phyloP scores from a whole-genome alignment of 2,113 vertebrate species.

The Todiramphus saurophagus region DNA sequence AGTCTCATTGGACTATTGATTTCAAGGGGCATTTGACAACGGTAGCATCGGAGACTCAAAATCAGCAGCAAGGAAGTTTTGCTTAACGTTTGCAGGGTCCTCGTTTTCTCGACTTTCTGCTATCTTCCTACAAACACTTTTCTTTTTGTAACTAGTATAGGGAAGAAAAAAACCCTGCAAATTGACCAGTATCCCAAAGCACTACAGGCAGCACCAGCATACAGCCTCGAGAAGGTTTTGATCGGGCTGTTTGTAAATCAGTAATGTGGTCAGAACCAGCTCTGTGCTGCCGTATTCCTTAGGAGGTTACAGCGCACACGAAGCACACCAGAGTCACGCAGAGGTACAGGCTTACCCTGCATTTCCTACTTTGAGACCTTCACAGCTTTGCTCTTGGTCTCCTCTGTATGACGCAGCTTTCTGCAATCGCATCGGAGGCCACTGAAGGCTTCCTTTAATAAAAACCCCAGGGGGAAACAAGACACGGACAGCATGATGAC shows the following conservation, averaged over 20 bases:
- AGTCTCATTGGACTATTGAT: neutral
- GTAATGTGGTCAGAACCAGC: neutral
- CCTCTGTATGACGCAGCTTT: neutral
- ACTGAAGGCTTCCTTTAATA: neutral
- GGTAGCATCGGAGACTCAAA: neutral
- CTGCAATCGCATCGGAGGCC: neutral
- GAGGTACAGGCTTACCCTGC: neutral
- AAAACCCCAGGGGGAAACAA: neutral
- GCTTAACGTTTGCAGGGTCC: accelerated
- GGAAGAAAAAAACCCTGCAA: neutral
- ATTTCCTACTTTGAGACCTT: neutral
- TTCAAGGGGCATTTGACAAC: neutral
- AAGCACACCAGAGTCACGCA: neutral
- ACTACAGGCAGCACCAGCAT: neutral
- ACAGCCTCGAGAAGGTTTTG: neutral
- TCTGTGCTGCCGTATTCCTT: neutral
- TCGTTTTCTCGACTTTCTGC: neutral
- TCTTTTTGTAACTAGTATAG: neutral
- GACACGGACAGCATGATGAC: neutral
- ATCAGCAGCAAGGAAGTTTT: neutral
- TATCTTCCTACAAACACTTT: neutral
- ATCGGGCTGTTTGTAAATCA: neutral
- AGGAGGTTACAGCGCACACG: neutral
- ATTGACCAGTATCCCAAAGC: neutral
- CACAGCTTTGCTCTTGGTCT: neutral